phyloP scores from a whole-genome alignment of 2,797 vertebrate species.

The Vultur gryphus region DNA sequence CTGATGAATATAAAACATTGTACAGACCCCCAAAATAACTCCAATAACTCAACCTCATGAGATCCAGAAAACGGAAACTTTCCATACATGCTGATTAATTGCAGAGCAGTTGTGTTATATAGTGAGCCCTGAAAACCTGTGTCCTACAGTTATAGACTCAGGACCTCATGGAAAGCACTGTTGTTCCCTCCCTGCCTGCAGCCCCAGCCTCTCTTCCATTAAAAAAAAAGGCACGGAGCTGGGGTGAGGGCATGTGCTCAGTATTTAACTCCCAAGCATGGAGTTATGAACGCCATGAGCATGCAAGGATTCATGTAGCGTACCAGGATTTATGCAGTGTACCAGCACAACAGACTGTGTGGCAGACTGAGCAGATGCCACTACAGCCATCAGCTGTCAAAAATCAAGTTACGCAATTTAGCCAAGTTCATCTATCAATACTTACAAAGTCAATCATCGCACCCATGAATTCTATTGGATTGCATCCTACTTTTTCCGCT shows the following conservation, averaged over 20 bases:
- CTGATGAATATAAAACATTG: neutral
- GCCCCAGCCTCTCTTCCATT: neutral
- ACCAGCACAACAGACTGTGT: neutral
- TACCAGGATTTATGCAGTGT: neutral
- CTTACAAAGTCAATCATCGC: rapidly evolving
- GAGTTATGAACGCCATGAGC: rapidly evolving
- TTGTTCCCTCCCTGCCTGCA: neutral
- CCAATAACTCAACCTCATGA: neutral
- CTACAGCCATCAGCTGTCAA: neutral
- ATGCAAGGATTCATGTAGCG: rapidly evolving
- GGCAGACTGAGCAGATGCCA: neutral
- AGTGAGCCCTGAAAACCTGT: neutral
- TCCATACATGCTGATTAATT: neutral
- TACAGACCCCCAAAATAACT: neutral
- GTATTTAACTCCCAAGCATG: neutral
- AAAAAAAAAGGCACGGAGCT: neutral
- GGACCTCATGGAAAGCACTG: neutral
- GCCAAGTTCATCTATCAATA: neutral
- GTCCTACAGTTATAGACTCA: neutral
- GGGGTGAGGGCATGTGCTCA: neutral
- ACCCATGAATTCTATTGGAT: neutral
- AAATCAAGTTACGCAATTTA: neutral
- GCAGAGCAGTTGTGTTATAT: neutral
- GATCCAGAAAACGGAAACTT: neutral
- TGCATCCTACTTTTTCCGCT: neutral